These are phyloP conservation scores for Tridacna gigas DNA, from an alignment of 2,888 invertebrate genomes.

Conservation along the genomic window DNA sequence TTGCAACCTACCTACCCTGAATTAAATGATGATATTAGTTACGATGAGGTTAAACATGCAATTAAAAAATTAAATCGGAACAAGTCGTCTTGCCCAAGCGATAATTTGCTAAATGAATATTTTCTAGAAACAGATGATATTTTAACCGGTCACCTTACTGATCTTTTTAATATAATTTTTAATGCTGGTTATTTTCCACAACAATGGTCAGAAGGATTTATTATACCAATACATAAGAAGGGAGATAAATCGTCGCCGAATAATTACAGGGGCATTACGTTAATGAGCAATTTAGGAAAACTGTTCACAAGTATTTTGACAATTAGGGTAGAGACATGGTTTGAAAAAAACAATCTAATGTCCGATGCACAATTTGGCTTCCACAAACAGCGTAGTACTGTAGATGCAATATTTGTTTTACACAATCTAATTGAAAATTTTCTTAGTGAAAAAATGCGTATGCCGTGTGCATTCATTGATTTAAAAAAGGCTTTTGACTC, in stretches of 20 bases:
- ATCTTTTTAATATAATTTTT: not conserved
- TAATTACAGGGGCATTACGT: too few species aligned
- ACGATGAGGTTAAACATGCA: too few species aligned
- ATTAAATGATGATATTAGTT: too few species aligned
- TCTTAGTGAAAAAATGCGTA: not conserved
- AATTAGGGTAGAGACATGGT: too few species aligned
- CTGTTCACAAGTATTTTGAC: too few species aligned
- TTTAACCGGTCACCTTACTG: not conserved
- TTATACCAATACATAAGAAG: too few species aligned
- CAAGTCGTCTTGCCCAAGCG: not conserved
- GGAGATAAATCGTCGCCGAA: too few species aligned
- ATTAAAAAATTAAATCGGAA: too few species aligned
- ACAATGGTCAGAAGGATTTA: not conserved
- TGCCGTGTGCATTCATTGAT: not conserved
- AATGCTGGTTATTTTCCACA: not conserved
- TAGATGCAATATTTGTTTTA: not conserved
- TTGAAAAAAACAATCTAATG: conserved; percentile 1
- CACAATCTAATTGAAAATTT: not conserved
- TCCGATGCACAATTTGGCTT: not conserved
- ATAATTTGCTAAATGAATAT: not conserved
- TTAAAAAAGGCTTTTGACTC: not conserved
- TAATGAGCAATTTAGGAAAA: too few species aligned
- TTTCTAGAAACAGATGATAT: not conserved
- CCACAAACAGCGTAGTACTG: too few species aligned
- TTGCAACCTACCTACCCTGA: too few species aligned